Evolutionary conservation across 2,888 invertebrate species (phyloP).

Genomic region (Stramonita haemastoma): DNA sequence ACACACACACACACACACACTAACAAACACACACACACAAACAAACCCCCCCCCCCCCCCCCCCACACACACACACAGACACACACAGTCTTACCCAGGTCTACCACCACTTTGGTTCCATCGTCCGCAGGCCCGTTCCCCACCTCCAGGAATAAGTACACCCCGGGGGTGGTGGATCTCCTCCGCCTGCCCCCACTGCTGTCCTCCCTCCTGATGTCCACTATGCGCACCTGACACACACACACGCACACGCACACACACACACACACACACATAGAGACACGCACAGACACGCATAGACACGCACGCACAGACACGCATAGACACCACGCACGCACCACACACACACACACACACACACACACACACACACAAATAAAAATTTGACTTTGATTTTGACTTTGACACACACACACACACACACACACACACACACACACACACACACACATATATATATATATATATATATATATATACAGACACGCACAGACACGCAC

Average conservation of each 20-base stretch:
- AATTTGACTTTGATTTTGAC: no score
- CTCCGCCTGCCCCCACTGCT: neutral
- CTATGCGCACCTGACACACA: constrained; percentile 14
- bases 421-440: no score
- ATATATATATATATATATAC: no score
- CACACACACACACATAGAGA: neutral
- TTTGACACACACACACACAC: no score
- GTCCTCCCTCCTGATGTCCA: constrained; percentile 1
- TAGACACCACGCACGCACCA: neutral
- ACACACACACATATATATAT: no score
- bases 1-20: no score
- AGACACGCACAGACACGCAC: no score
- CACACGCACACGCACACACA: neutral
- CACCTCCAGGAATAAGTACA: constrained; percentile 23
- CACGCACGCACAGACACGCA: neutral
- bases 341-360: neutral
- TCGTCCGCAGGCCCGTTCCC: neutral
- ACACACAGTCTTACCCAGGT: neutral
- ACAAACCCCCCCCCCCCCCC: no score
- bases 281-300: neutral
- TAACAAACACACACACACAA: no score
- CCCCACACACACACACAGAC: no score
- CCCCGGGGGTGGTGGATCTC: neutral
- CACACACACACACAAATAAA: neutral
- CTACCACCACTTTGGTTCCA: constrained; percentile 21